Evolutionary conservation across 2,888 invertebrate genomes (phyloP), one percentile per base, ranked within the genome.

Genomic region (Drosophila aldrichi): DNA sequence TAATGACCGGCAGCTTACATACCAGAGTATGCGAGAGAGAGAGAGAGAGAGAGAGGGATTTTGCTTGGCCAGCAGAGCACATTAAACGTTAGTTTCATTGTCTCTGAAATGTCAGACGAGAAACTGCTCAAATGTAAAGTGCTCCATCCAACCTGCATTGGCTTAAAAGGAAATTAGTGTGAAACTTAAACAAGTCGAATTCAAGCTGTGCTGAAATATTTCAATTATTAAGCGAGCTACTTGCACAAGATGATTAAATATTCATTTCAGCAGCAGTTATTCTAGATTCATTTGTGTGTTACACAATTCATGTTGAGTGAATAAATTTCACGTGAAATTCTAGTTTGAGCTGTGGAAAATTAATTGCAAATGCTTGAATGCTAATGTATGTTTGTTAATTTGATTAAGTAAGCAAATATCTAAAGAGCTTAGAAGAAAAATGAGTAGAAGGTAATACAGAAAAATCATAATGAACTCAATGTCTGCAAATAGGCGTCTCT

Each of bases 1-100:
- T 79, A 84, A 84, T 85, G 72, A 85, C 82, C 88, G 56, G 54
- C 46, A 86, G 72, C 80, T 67, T 67, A 56, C 54, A 63, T 51
- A 58, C 41, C 51, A 64, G 40, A 40, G n/a, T 7, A 16, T 2
- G 16, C 7, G 16, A 38, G 16, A 38, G n/a, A n/a, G n/a, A n/a
- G n/a, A n/a, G 2, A 40, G 40, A 40, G 38, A 38, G 38, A n/a
- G 38, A 40, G 62, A 48, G 14, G 18, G 12, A 18, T 67, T 65
- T 78, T 51, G 60, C 22, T 58, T 69, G 54, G 57, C 20, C 55
- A 52, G 32, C 56, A 41, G 6, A 18, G 49, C 49, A 59, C 62
- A 61, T 57, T 41, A 55, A 75, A 74, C 49, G 67, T 52, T 40
- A 18, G 46, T 55, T 55, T 49, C 32, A 52, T 54, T 49, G 61